Conservation (phyloP, 92 coral and sea anemone genomes). For the Ricordea florida region DNA sequence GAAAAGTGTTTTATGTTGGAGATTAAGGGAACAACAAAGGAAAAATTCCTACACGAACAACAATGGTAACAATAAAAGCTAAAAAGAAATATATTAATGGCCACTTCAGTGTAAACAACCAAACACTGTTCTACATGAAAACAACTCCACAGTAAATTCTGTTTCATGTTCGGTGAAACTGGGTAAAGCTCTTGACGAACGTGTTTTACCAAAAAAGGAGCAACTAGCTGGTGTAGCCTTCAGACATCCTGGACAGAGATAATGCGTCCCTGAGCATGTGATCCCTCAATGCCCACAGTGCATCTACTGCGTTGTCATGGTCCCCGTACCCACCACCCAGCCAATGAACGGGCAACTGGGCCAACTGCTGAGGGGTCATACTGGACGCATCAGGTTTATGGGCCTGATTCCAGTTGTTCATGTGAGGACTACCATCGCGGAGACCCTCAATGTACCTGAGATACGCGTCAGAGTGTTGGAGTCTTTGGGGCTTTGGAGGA, state of each 20-base stretch:
- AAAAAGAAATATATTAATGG: too few relatives aligned
- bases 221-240: not conserved
- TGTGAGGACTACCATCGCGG: conserved; percentile 96
- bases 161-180: too few relatives aligned
- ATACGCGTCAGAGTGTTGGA: conserved; percentile 98
- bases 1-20: too few relatives aligned
- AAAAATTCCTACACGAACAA: too few relatives aligned
- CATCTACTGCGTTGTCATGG: conserved; percentile 92
- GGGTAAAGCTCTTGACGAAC: too few relatives aligned
- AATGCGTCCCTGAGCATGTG: conserved; percentile 96
- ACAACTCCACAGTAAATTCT: too few relatives aligned
- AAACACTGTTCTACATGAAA: too few relatives aligned
- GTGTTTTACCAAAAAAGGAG: not conserved
- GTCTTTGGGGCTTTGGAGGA: conserved; percentile 91
- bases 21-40: too few relatives aligned
- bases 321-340: conserved; percentile 96
- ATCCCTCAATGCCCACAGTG: conserved; percentile 95
- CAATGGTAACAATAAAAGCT: too few relatives aligned
- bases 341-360: conserved; percentile 98
- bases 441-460: conserved; percentile 98
- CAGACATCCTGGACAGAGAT: conserved; percentile 59
- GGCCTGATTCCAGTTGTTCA: conserved; percentile 98
- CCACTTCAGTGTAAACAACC: too few relatives aligned
- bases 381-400: conserved; percentile 87
- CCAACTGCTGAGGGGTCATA: conserved; percentile 92